Base-by-base conservation (phyloP, 2,888 invertebrate species). In the Yponomeuta plumbellus region DNA sequence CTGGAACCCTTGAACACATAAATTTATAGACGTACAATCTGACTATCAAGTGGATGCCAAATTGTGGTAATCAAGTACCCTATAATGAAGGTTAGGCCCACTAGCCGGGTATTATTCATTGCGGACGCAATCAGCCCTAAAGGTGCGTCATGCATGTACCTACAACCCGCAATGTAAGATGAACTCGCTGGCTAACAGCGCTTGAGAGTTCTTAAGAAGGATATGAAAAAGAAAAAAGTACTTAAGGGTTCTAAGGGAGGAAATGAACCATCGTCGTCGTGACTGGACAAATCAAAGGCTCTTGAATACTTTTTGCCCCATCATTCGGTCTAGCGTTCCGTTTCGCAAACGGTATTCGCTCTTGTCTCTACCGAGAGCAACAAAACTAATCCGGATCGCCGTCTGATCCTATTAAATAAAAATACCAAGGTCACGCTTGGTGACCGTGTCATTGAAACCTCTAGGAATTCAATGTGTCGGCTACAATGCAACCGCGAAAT, bases 171-270 rank as follows among this genome's bases (percentile, higher is more conserved):
- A 34, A 34, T 34, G 5, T 34, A 34, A 34, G 34, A 34, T 34
- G 8, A 34, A 34, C 34, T 34, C 34, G 34, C 8, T 34, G 34
- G 34, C 10, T 34, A 34, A 34, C 34, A 26, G 2, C 26, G 26
- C 26, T 26, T 26, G 5, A 26, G 1, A 5, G 26, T 26, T 26
- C 26, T 26, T 26, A 26, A 5, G 26, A 5, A 26, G 26, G 26
- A 26, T 4, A 26, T 5, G 26, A 26, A 26, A 26, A 26, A 26
- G 26, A 26, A 26, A 1, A 26, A 26, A 8, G 34, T 34, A 23
- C 59, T 59, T 59, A 59, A 11, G 23, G 22, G 59, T 22, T 52
- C 21, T 59, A 23, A 59, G 59, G 17, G 13, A 59, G 59, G 59
- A 59, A 59, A 59, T 59, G 59, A 59, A 21, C 23, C 20, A 20